Evolutionary conservation across 2,888 invertebrate genomes (phyloP), one percentile per base, ranked within the genome.

Genomic region (Hydrotaea cyrtoneurina): DNA sequence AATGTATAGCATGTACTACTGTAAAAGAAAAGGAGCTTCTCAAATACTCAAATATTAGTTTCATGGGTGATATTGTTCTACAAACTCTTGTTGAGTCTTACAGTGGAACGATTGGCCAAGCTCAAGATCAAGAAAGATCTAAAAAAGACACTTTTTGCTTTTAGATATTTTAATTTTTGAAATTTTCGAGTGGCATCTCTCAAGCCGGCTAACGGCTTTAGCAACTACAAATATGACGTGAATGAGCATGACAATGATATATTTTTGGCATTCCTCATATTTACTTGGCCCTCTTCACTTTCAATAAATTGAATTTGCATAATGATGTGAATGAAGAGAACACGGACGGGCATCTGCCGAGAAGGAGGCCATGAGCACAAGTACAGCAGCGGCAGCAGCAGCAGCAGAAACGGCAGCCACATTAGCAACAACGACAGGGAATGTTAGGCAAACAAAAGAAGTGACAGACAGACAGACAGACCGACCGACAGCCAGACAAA

Each of bases 271-370:
- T 46, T 69, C 69, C 46, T 23, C 62, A 62, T 26, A 62, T 62
- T 43, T 43, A 39, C 7, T 31, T 31, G 31, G 3, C 69, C 46
- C 39, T 43, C 69, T 69, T 82, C 82, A 80, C 82, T 85, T 85
- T 85, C 79, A 82, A 85, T 75, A 82, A 77, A 81, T 81, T 76
- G 59, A 85, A 81, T 85, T 81, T 85, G 76, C 84, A 85, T 77
- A 73, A 79, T 74, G 73, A 85, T 81, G 79, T 73, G 73, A 85
- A 81, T 78, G 46, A 59, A 59, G 26, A 82, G 62, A 79, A 50
- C 21, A 71, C 59, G 43, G 62, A 55, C 59, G 77, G 59, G 55
- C 66, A 66, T 46, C 43, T 46, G 43, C n/a, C n/a, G 19, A 43
- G 0, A 23, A 15, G 3, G 26, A 59, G 31, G 7, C 3, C 31